Evolutionary conservation across 1,140 invertebrate species (phyloP), one percentile per base, ranked within the genome.

Genomic region (Dermatophagoides farinae): DNA sequence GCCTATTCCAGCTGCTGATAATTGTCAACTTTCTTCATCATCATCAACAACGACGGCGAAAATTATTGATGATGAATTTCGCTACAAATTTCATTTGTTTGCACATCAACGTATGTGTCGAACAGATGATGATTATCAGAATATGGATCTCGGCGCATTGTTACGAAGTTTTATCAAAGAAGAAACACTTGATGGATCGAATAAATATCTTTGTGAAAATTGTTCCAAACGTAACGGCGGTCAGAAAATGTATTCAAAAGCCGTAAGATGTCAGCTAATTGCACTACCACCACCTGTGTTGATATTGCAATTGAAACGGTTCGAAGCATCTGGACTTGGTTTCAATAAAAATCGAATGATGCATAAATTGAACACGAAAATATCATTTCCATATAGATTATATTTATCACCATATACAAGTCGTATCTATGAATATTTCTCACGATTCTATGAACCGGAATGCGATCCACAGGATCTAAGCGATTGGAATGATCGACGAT

Each of bases 351-450:
- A 38, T n/a, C 38, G 11, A 59, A 74, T 72, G 47, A 76, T 82
- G 39, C 71, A 78, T 1, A 97, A 98, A 78, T 79, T 93, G 49
- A 79, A 81, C 14, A 83, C 84, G 52, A 81, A 82, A 67, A 88
- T 98, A 0, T 81, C 82, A 65, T 98, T 97, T 71, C 86, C 88
- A 0, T 76, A 83, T 8, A 64, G 86, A 0, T 71, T 97, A 16
- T 86, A 97, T 70, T 72, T 98, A 31, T 83, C 89, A 23, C 88
- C 90, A 14, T 92, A 89, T 70, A 93, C 88, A 67, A 85, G 84
- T 51, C 25, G 50, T 46, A 55, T 58, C 1, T 50, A 57, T 57
- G 39, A 51, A 43, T 60, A 20, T 38, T 41, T 70, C 64, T 62
- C 57, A 61, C 14, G 37, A 6, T 54, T 64, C 46, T 63, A 69